Base-by-base conservation (phyloP, 2,113 vertebrate genomes). In the Nesogale talazaci region DNA sequence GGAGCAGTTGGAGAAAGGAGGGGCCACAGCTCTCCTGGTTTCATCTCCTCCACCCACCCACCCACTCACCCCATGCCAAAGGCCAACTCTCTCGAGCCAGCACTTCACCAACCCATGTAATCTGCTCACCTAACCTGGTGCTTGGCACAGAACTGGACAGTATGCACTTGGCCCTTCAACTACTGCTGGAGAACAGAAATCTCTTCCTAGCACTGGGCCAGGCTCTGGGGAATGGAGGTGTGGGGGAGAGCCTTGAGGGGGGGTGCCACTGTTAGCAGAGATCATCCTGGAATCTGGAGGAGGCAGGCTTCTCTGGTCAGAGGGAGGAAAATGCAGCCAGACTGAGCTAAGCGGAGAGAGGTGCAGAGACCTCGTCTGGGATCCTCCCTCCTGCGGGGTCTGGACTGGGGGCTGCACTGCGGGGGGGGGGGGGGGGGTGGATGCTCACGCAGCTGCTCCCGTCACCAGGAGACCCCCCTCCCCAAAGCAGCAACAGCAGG, bases 381-480 rank as follows among this genome's bases (percentile, higher is more conserved):
- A 65, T 83, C 92, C 92, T 92, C 88, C 90, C 93, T 61, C 69
- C 95, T 74, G 16, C 67, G 65, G 90, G 83, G 82, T 82, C 93
- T 76, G 52, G 80, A 76, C 88, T 92, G 29, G 77, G 46, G 46
- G 4, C 6, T 12, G 14, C 9, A 10, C 46, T 52, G 46, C 9
- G 46, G 46, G 14, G 46, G 46, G 42, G 46, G 46, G 46, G 9
- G 46, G n/a, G n/a, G n/a, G n/a, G n/a, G n/a, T n/a, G n/a, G n/a
- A n/a, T n/a, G n/a, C n/a, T n/a, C n/a, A n/a, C n/a, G n/a, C 8
- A 36, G 88, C 91, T 88, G 87, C 75, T 6, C 2, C 17, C 56
- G 56, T 31, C 72, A 83, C 40, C 92, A 87, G 87, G 85, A 56
- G 20, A 22, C n/a, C 82, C 56, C 77, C 36, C 42, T 23, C 29